Conservation (phyloP, 2,888 invertebrate species). For the Scelioninae gen. 1 region DNA sequence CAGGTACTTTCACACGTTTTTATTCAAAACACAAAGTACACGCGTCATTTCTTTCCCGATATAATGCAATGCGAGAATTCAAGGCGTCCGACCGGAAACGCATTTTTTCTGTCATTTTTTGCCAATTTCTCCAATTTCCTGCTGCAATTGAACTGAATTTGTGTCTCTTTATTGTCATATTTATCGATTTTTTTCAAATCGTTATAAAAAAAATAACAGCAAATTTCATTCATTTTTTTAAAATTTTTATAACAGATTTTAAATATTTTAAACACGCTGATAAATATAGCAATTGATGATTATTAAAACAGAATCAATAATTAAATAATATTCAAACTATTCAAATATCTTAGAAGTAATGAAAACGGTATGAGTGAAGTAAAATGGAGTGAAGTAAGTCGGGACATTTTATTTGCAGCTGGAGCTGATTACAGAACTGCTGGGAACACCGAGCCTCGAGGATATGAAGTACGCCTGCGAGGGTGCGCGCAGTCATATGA, state of each 20-base stretch:
- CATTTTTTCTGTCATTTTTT: constrained; percentile 13
- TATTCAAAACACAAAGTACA: no score
- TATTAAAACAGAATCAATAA: not conserved
- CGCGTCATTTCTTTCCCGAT: constrained; percentile 25
- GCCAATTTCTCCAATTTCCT: constrained; percentile 41
- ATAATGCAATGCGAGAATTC: constrained; percentile 2
- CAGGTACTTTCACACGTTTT: constrained; percentile 87
- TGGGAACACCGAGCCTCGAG: constrained; percentile 97
- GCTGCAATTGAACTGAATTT: not conserved
- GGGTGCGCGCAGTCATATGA: constrained; percentile 96
- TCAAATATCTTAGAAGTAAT: not conserved
- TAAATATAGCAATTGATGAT: not conserved
- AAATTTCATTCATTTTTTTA: no score
- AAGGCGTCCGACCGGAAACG: constrained; percentile 26
- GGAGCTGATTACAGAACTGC: constrained; percentile 98
- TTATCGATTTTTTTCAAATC: not conserved
- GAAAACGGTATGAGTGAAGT: constrained; percentile 8
- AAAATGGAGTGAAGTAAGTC: constrained; percentile 25
- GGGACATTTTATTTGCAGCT: constrained; percentile 86
- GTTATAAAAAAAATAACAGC: not conserved
- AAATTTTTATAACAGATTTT: no score
- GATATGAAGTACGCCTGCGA: constrained; percentile 99
- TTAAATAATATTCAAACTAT: not conserved
- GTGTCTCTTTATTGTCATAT: not conserved
- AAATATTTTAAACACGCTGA: no score